Evolutionary conservation across 2,797 vertebrate species (phyloP).

Genomic region (Bradypodion pumilum): DNA sequence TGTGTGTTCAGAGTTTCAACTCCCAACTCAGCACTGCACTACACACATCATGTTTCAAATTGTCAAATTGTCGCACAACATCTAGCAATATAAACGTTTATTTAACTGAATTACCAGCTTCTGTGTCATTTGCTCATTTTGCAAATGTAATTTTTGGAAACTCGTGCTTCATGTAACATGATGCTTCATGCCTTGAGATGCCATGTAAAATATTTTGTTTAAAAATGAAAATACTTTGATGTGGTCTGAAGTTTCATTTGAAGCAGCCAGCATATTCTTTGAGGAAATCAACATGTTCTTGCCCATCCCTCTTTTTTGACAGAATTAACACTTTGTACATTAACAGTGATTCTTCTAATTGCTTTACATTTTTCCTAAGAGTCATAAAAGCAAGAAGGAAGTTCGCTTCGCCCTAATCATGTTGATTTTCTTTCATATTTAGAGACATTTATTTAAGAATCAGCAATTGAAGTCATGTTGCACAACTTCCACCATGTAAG

Average conservation of each 20-base stretch:
- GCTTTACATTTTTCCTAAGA: not conserved
- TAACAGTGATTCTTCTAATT: not conserved
- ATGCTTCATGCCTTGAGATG: not conserved
- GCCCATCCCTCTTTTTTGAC: not conserved
- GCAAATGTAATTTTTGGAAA: slow-evolving; percentile 23
- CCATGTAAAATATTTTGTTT: not conserved
- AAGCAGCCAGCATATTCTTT: slow-evolving; percentile 1
- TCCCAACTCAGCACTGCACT: not conserved
- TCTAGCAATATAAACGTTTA: not conserved
- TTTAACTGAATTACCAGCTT: not conserved
- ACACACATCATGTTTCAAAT: not conserved
- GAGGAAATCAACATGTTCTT: slow-evolving; percentile 13
- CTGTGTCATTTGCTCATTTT: slow-evolving; percentile 5
- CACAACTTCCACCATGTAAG: too few relatives aligned
- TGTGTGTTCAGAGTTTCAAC: not conserved
- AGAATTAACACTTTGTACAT: not conserved
- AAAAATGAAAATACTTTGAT: slow-evolving; percentile 8
- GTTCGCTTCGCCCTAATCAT: not conserved
- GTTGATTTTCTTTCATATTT: slow-evolving; percentile 16
- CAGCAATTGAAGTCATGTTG: too few relatives aligned
- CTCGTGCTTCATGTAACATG: not conserved
- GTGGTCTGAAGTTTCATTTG: slow-evolving; percentile 10
- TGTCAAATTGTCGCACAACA: not conserved
- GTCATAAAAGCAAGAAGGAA: not conserved
- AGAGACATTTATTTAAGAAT: too few relatives aligned